Base-by-base conservation (phyloP, 1,140 invertebrate genomes). In the Pemphigus obesinymphae region DNA sequence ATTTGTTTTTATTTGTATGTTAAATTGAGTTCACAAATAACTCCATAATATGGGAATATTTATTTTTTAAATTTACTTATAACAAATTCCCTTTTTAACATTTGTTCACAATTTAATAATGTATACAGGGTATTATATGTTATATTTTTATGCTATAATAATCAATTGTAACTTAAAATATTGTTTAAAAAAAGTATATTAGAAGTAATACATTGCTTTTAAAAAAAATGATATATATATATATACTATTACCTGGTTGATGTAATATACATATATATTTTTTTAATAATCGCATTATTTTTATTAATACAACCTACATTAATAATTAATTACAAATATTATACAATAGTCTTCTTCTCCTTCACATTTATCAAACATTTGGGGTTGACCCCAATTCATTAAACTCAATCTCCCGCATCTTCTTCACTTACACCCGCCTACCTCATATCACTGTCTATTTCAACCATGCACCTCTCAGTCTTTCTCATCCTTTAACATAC, bases 111-210 rank as follows among this genome's bases (percentile, higher is more conserved):
- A 31, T 31, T 48, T 73, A 73, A 72, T 48, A 48, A 73, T 73
- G 40, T 73, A 70, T 45, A 50, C 70, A 73, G 70, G 70, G 70
- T 73, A 73, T 73, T 73, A 13, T 26, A 31, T 70, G 17, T 70
- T n/a, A 73, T 73, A 20, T 73, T 73, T 72, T 50, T 48, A 50
- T 31, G 26, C 8, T 50, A n/a, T 73, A 50, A 11, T 45, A 5
- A 29, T 72, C 26, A 29, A 48, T 72, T 8, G 29, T 48, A 72
- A 17, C 13, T 72, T 70, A 29, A 43, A 68, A 23, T 43, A 3
- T 13, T 72, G 29, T 7, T 48, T 72, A 34, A 73, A 31, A 34
- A n/a, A 13, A 50, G 15, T 48, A n/a, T 50, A 10, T n/a, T 48
- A 72, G 15, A 34, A 73, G 15, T 73, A 73, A 73, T 73, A 50